A percentile compares a stretch with the other conserved stretches of the same genome.
Conservation (phyloP, 2,113 vertebrate species). For the Felis catus region DNA sequence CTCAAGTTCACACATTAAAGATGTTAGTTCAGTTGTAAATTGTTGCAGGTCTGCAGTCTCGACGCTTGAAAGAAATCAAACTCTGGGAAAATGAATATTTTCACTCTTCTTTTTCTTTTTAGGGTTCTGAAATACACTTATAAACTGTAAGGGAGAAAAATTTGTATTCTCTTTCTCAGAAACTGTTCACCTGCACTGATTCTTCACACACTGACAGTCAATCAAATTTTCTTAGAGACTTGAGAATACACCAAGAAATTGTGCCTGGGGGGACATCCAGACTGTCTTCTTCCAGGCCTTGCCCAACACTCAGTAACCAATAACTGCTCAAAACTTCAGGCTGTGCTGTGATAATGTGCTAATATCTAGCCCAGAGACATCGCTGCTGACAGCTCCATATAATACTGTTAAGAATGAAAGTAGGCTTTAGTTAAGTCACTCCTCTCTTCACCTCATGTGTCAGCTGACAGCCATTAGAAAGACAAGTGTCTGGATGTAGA, state of each 20-base stretch:
- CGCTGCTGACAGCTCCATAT: background rate
- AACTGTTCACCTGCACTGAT: background rate
- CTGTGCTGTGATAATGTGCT: background rate
- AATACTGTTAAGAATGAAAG: conserved; percentile 29
- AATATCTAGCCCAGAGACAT: background rate
- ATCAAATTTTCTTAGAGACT: background rate
- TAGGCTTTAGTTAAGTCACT: background rate
- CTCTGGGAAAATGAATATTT: conserved; percentile 9
- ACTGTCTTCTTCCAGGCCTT: background rate
- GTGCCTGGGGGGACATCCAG: background rate
- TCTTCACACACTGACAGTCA: background rate
- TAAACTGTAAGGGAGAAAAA: background rate
- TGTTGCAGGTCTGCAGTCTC: background rate
- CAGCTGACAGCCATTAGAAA: conserved; percentile 1
- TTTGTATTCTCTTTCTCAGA: background rate
- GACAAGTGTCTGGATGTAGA: background rate
- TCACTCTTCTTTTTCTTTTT: background rate
- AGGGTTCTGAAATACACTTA: background rate
- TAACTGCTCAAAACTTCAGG: background rate
- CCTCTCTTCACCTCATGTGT: background rate
- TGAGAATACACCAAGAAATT: conserved; percentile 27
- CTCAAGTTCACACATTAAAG: conserved; percentile 59
- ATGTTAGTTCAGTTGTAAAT: conserved; percentile 39
- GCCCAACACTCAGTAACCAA: background rate
- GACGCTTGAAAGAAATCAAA: background rate